A percentile compares a stretch with the other conserved stretches of the same genome.
These are phyloP conservation scores for Campodea augens DNA, from an alignment of 1,140 invertebrate species.

Conservation along the genomic window DNA sequence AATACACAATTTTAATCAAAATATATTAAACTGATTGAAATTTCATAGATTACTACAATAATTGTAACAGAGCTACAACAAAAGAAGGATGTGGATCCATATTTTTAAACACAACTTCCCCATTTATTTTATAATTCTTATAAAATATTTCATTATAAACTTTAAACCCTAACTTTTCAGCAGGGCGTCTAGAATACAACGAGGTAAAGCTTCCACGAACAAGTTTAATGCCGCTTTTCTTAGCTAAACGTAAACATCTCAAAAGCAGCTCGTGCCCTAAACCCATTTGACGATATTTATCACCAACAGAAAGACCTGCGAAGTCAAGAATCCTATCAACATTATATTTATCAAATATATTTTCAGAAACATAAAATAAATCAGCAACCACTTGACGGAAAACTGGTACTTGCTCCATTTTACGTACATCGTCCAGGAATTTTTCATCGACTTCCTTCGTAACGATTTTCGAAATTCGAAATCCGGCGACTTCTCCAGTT, in stretches of 20 bases:
- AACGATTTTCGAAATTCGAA: too few species aligned
- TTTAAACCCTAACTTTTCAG: conserved; percentile 1
- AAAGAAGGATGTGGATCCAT: neutral
- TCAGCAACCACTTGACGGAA: too few species aligned
- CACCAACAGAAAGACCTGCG: neutral
- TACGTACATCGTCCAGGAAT: too few species aligned
- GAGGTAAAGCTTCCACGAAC: conserved; percentile 3
- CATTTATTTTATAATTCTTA: neutral
- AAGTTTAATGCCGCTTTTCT: conserved; percentile 2
- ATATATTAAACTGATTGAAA: too few species aligned
- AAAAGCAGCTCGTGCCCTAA: conserved; percentile 2
- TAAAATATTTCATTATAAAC: neutral
- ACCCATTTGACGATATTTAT: conserved; percentile 1
- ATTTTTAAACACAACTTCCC: neutral
- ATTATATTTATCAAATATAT: conserved; percentile 6
- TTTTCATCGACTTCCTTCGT: too few species aligned
- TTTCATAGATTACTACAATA: too few species aligned
- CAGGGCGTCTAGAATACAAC: neutral
- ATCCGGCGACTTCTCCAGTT: too few species aligned
- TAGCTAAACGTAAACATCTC: neutral
- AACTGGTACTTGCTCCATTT: too few species aligned
- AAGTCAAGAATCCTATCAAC: conserved; percentile 1
- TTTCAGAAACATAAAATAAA: too few species aligned
- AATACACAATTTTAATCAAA: too few species aligned
- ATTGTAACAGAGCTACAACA: too few species aligned